Evolutionary conservation across 2,888 invertebrate species (phyloP).

Genomic region (Archips xylosteana): DNA sequence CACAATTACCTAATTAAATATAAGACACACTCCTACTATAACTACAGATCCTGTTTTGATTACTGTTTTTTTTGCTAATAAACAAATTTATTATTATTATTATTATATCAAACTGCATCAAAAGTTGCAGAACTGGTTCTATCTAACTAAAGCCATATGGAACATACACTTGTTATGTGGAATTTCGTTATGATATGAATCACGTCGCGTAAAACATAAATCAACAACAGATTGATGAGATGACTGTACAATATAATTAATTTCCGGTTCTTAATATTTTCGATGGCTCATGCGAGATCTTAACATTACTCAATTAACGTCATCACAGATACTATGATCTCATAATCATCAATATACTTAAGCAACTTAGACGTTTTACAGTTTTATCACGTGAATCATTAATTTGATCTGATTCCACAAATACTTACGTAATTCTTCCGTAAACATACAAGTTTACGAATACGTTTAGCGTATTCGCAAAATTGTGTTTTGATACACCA

Average conservation of each 20-base stretch:
- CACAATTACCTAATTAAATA: no score
- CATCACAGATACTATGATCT: slow-evolving; percentile 13
- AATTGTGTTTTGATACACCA: not conserved
- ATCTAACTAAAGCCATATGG: not conserved
- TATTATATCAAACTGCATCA: not conserved
- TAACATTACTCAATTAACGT: slow-evolving; percentile 23
- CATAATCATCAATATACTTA: slow-evolving; percentile 2
- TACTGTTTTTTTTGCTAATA: no score
- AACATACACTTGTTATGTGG: not conserved
- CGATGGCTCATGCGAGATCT: not conserved
- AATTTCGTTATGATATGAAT: slow-evolving; percentile 14
- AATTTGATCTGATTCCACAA: slow-evolving; percentile 46
- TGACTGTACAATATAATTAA: not conserved
- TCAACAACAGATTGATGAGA: not conserved
- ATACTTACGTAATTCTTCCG: slow-evolving; percentile 46
- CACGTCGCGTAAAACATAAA: not conserved
- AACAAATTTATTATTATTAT: no score
- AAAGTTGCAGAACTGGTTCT: not conserved
- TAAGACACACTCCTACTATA: no score
- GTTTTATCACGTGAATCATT: slow-evolving; percentile 46
- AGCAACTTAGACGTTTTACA: not conserved
- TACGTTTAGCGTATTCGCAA: slow-evolving; percentile 7
- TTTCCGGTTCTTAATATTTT: not conserved
- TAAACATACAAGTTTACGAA: slow-evolving; percentile 15
- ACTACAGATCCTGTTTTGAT: no score